Base-by-base conservation (phyloP, 2,113 vertebrate species). In the Passer domesticus region DNA sequence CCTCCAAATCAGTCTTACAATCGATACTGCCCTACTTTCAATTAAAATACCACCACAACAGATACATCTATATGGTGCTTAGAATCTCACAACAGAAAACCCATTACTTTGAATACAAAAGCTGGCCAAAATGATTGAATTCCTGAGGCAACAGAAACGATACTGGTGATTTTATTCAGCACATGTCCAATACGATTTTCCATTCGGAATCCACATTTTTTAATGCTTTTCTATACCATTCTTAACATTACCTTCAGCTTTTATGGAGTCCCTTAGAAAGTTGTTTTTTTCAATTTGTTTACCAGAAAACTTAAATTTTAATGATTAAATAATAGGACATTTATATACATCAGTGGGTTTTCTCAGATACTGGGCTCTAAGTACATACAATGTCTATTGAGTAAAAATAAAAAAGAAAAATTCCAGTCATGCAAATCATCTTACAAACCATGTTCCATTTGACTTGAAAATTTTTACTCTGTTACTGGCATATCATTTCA, bases 151-250 rank as follows among this genome's bases (percentile, higher is more conserved):
- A 72, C 49, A 87, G 60, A 95, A 75, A 98, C 15, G 92, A 95
- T 98, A 98, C 93, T 96, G 94, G 95, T 97, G 97, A 96, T 98
- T 98, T 98, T 98, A 98, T 98, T 98, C 97, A 97, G 97, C 97
- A 98, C 89, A 95, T 96, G 94, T 97, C 97, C 97, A 97, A 93
- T 94, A 96, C 2, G 84, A 94, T 97, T 97, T 97, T 97, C 97
- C 97, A 97, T 92, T 95, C 35, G 22, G 93, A 97, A 96, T 97
- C 94, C 97, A 97, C 94, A 97, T 83, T 95, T 95, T 93, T 83
- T 31, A 95, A 94, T 87, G 95, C 87, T 97, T 96, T 92, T 90
- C n/a, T 68, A 49, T 60, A 80, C 92, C 78, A 72, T 94, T 97
- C 96, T 92, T 95, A 97, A 97, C 94, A 89, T 94, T 69, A 94